Evolutionary conservation across 2,888 invertebrate genomes (phyloP), one percentile per base, ranked within the genome.

Genomic region (Drosophila longiperda): DNA sequence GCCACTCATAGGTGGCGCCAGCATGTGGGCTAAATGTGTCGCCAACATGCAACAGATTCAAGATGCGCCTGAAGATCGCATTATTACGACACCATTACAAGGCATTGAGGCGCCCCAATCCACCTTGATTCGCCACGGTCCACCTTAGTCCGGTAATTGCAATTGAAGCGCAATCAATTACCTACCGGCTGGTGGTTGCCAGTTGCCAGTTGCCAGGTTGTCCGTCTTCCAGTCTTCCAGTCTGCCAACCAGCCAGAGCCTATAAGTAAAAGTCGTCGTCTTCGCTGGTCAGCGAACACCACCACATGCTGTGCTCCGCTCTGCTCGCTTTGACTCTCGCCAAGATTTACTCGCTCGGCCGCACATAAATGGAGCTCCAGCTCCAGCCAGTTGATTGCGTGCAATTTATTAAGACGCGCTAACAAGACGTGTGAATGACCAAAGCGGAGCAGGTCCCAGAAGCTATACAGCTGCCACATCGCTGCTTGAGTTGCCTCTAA

Each of bases 131-230:
- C 63, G 34, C 65, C 38, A 34, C 57, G 70, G 52, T 71, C 60
- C 63, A 62, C 66, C 66, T 75, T 70, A 73, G 71, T 67, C 73
- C 67, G 83, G 90, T 87, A 87, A 87, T 87, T 87, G 87, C 87
- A 87, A 87, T 89, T 87, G 87, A 87, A 87, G 87, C 80, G 86
- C 90, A 87, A 87, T 90, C 87, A 91, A 91, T 91, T 91, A 91
- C 89, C 82, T 81, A 84, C 88, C 89, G 90, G 86, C 88, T 91
- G 91, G 90, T 89, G 90, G 91, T 79, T 80, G 78, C 72, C 72
- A 55, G 55, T 59, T 64, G 26, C 26, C 26, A 26, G 29, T 29
- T 29, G 29, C 29, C 29, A 36, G 59, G 58, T 9, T 58, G 65
- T 74, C 58, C 2, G 23, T 23, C 23, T 23, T 26, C 26, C 66